These are phyloP conservation scores for Oryzias celebensis DNA, from an alignment of 2,113 vertebrate genomes.

Conservation along the genomic window DNA sequence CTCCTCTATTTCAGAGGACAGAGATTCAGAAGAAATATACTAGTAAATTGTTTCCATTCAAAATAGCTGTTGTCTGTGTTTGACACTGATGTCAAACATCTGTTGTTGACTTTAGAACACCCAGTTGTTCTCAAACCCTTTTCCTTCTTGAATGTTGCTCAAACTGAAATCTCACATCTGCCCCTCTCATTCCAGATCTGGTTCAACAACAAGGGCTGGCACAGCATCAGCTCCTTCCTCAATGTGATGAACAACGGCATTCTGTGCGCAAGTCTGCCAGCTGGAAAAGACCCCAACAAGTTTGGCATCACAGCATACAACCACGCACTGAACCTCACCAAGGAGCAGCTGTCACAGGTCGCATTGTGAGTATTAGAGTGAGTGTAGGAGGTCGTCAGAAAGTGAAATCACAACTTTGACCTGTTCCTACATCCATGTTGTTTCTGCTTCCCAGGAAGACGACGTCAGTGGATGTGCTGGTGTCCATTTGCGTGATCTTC, in stretches of 20 bases:
- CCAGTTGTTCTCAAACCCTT: too few species aligned
- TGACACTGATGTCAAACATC: too few species aligned
- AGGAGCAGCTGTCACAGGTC: constrained; percentile 96
- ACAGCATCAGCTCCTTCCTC: constrained; percentile 91
- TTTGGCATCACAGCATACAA: constrained; percentile 93
- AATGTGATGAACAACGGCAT: constrained; percentile 97
- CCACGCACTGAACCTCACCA: constrained; percentile 95
- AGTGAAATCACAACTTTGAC: neutral
- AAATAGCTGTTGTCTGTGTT: too few species aligned
- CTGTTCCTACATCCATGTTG: fast-evolving
- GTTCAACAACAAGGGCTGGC: constrained; percentile 99
- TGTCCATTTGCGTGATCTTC: constrained; percentile 94
- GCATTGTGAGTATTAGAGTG: constrained; percentile 85
- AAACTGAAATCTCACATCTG: too few species aligned
- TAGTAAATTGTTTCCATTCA: too few species aligned
- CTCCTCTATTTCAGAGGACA: too few species aligned
- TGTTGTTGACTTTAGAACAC: too few species aligned
- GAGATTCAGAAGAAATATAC: too few species aligned
- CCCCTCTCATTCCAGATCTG: constrained; percentile 82
- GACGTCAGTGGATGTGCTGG: constrained; percentile 94
- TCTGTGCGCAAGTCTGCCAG: constrained; percentile 85
- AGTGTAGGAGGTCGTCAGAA: neutral
- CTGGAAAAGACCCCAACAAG: constrained; percentile 80
- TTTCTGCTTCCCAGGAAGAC: constrained; percentile 84
- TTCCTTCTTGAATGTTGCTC: too few species aligned